Conservation (phyloP, 2,888 invertebrate species). For the Thelaira solivaga region DNA sequence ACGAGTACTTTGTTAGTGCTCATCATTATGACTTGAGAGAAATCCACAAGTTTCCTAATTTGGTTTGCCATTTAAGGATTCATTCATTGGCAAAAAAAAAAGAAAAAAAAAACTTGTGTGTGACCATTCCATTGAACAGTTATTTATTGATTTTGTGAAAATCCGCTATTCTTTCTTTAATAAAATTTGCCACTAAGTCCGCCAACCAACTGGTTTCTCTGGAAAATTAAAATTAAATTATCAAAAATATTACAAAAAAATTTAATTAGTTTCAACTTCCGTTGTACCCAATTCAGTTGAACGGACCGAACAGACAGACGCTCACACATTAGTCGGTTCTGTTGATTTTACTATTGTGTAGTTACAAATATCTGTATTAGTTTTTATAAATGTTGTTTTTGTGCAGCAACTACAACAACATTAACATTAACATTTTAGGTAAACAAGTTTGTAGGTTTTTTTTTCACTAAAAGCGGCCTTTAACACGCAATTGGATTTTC, state of each 20-base stretch:
- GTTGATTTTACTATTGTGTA: no score
- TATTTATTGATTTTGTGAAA: conserved; percentile 26
- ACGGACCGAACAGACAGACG: not conserved
- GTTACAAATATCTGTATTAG: not conserved
- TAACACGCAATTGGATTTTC: conserved; percentile 56
- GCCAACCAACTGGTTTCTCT: conserved; percentile 40
- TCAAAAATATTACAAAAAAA: not conserved
- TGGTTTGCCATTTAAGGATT: conserved; percentile 38
- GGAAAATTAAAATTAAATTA: conserved; percentile 25
- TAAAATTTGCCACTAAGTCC: conserved; percentile 15
- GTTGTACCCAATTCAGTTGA: conserved; percentile 34
- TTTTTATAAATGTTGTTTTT: not conserved
- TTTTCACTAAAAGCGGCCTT: conserved; percentile 31
- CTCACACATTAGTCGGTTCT: not conserved
- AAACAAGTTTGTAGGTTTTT: conserved; percentile 30
- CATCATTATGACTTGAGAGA: conserved; percentile 25
- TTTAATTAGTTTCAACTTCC: conserved; percentile 36
- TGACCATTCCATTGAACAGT: conserved; percentile 25
- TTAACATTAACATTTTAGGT: conserved; percentile 23
- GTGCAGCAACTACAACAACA: no score
- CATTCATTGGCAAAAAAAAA: no score
- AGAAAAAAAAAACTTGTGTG: conserved; percentile 12
- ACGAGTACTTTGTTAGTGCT: no score
- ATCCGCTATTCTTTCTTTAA: conserved; percentile 46
- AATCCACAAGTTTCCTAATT: conserved; percentile 55